Base-by-base conservation (phyloP, 2,113 vertebrate genomes). In the Copsychus sechellarum region DNA sequence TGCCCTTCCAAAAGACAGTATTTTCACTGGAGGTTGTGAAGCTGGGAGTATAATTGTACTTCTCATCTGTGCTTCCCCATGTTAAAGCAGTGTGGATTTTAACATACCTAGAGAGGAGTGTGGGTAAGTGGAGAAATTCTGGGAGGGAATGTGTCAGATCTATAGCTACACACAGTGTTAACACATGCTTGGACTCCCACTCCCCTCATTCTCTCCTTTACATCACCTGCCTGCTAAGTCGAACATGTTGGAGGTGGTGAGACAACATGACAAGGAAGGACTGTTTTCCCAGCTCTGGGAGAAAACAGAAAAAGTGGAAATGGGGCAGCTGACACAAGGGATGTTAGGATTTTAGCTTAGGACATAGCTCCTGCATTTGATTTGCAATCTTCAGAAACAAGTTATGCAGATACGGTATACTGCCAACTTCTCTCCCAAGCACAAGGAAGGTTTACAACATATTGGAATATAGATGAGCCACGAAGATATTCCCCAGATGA, bases 171-270 rank as follows among this genome's bases (percentile, higher is more conserved):
- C 31, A 60, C 23, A 67, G 54, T 81, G 79, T 66, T 81, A 92
- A 95, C 88, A 93, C 80, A 93, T 77, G 47, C 82, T 92, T 50
- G 60, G 60, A 38, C 72, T 96, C 94, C 90, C 82, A 90, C 88
- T 88, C 85, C 81, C 50, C 79, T 86, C 67, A 43, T 73, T 93
- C 82, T 83, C 58, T 82, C 51, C 51, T 96, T 71, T 93, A 74
- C 43, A 70, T 92, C 95, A 95, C 93, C 93, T 95, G 76, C 72
- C 79, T 92, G 47, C 64, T 48, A 58, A 94, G 15, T 9, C 90
- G 47, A 73, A 73, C 67, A 57, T 85, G 88, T 77, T 88, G 90
- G 76, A 95, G 85, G 79, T 94, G 87, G 85, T 92, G 67, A 91
- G 74, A 72, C 57, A 78, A 67, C 60, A 62, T 0, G 15, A 76